phyloP scores from a whole-genome alignment of 2,888 invertebrate species.

The Hypomecis atomaria region DNA sequence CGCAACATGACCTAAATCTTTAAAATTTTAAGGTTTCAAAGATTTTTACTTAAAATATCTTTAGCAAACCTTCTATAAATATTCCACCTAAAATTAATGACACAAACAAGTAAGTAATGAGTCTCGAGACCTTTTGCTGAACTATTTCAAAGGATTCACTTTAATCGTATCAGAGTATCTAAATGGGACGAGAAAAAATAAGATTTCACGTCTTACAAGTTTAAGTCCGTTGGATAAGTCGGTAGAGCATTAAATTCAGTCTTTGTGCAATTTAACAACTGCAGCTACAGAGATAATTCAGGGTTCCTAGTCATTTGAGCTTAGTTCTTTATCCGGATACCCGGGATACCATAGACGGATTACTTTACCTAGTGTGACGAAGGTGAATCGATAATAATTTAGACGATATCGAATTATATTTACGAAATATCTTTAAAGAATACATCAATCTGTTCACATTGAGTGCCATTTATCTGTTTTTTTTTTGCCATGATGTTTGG shows the following conservation, averaged over 20 bases:
- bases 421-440: too few species aligned
- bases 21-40: background rate
- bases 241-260: conserved; percentile 64
- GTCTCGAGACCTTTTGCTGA: conserved; percentile 24
- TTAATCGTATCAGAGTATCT: conserved; percentile 34
- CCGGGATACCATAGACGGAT: conserved; percentile 1
- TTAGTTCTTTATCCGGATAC: conserved; percentile 46
- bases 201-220: conserved; percentile 56
- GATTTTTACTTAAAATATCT: background rate
- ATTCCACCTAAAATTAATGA: background rate
- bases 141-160: conserved; percentile 37
- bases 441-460: too few species aligned
- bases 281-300: conserved; percentile 61
- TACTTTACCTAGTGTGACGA: too few species aligned
- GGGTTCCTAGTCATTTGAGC: conserved; percentile 54
- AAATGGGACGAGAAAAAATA: conserved; percentile 35
- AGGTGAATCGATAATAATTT: too few species aligned
- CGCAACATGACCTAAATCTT: background rate
- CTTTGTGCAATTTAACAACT: conserved; percentile 75
- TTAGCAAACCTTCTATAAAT: too few species aligned
- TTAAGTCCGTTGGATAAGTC: conserved; percentile 58
- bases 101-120: conserved; percentile 26
- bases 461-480: too few species aligned
- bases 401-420: too few species aligned
- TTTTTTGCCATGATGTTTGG: too few species aligned